Percentiles rank a stretch among this genome's conserved stretches.
Conservation (phyloP, 2,113 vertebrate genomes). For the Heloderma charlesbogerti region DNA sequence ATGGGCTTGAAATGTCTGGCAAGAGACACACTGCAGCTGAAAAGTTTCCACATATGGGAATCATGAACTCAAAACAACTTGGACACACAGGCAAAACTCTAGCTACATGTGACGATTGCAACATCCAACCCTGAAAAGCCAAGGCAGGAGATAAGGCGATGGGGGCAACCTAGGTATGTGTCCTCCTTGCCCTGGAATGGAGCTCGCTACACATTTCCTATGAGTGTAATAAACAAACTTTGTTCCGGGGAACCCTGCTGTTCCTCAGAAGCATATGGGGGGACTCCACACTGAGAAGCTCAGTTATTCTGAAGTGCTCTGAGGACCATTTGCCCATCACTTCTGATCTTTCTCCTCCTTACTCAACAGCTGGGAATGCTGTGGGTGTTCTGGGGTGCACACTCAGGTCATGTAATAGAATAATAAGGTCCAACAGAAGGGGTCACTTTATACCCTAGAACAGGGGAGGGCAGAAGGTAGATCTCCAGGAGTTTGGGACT, state of each 20-base stretch:
- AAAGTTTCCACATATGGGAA: constrained; percentile 55
- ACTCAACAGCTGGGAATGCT: neutral
- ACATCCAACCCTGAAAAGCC: neutral
- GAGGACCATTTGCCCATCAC: neutral
- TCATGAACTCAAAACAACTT: constrained; percentile 33
- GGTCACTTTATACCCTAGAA: too few species aligned
- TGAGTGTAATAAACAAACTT: too few species aligned
- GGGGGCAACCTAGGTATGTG: too few species aligned
- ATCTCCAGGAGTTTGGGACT: too few species aligned
- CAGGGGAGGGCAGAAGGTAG: too few species aligned
- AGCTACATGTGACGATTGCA: neutral
- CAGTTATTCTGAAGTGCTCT: neutral
- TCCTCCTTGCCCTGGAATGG: neutral
- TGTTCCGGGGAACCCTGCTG: neutral
- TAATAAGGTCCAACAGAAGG: neutral
- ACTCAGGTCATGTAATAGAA: neutral
- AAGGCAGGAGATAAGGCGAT: constrained; percentile 29
- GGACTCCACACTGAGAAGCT: neutral
- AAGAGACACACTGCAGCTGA: constrained; percentile 41
- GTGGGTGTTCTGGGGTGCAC: neutral
- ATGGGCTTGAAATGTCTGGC: constrained; percentile 21
- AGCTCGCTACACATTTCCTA: neutral
- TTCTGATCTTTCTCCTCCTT: neutral
- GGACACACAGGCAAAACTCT: neutral
- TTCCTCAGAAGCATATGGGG: neutral